phyloP scores from a whole-genome alignment of 1,140 invertebrate genomes.

The Theocolax elegans region DNA sequence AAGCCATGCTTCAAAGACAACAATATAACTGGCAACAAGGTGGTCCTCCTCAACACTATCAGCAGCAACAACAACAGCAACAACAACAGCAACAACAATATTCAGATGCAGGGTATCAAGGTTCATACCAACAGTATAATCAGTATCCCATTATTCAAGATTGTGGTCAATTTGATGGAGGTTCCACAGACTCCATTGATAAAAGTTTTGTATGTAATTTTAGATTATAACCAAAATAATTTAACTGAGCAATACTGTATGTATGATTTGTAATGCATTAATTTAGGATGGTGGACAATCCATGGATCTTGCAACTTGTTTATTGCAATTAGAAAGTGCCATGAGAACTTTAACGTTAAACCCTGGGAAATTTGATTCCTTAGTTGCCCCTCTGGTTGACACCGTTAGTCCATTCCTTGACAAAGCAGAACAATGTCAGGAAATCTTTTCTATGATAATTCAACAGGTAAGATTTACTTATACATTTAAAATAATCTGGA shows the following conservation, averaged over 20 bases:
- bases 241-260: neutral
- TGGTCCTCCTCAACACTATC: slow-evolving; percentile 32
- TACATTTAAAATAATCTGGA: too few species aligned
- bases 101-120: slow-evolving; percentile 37
- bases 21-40: slow-evolving; percentile 33
- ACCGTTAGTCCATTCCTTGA: slow-evolving; percentile 68
- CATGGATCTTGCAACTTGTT: slow-evolving; percentile 46
- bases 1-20: slow-evolving; percentile 35
- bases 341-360: slow-evolving; percentile 72
- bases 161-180: slow-evolving; percentile 46
- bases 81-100: too few species aligned
- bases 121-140: slow-evolving; percentile 46
- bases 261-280: slow-evolving; percentile 21
- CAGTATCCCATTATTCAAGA: slow-evolving; percentile 43
- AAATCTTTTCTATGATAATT: slow-evolving; percentile 70
- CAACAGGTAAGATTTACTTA: slow-evolving; percentile 67
- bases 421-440: slow-evolving; percentile 66
- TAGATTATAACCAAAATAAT: neutral
- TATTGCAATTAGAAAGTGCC: slow-evolving; percentile 68
- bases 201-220: slow-evolving; percentile 43
- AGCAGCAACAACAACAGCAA: too few species aligned
- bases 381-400: slow-evolving; percentile 70
- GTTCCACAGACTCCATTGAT: slow-evolving; percentile 47
- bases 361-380: slow-evolving; percentile 71
- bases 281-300: slow-evolving; percentile 37